Percentiles rank a stretch among this genome's conserved stretches.
Conservation (phyloP, 1,140 invertebrate species). For the Cardiocondyla obscurior region DNA sequence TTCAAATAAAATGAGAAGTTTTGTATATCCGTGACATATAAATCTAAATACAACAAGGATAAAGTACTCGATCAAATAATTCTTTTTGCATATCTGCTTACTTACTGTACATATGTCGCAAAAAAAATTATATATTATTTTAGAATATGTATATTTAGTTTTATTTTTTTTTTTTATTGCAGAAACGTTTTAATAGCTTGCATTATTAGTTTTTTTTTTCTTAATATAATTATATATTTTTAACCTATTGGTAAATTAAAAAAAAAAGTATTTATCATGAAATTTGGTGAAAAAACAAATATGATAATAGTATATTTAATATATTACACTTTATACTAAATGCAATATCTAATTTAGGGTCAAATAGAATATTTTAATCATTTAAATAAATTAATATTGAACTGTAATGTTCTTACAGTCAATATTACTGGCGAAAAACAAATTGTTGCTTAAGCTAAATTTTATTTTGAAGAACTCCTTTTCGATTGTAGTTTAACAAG, state of each 20-base stretch:
- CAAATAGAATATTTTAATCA: not conserved
- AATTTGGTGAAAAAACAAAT: not conserved
- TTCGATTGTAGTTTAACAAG: too few species aligned
- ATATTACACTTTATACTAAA: not conserved
- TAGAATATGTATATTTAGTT: conserved; percentile 26
- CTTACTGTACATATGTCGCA: conserved; percentile 46
- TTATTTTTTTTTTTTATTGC: conserved; percentile 32
- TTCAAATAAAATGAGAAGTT: not conserved
- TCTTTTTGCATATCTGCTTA: conserved; percentile 53
- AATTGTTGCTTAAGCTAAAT: too few species aligned
- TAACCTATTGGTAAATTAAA: not conserved
- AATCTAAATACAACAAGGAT: not conserved
- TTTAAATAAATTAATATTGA: too few species aligned
- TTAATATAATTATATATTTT: conserved; percentile 43
- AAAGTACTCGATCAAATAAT: not conserved
- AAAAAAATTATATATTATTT: conserved; percentile 24
- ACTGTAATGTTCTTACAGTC: too few species aligned
- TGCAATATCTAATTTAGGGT: too few species aligned
- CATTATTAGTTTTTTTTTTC: conserved; percentile 49
- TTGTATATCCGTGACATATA: not conserved
- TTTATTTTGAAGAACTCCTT: too few species aligned
- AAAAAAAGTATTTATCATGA: not conserved
- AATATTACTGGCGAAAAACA: too few species aligned
- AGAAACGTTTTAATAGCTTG: conserved; percentile 28
- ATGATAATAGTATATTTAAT: not conserved